phyloP scores from a whole-genome alignment of 2,113 vertebrate genomes.

The Scopus umbretta region DNA sequence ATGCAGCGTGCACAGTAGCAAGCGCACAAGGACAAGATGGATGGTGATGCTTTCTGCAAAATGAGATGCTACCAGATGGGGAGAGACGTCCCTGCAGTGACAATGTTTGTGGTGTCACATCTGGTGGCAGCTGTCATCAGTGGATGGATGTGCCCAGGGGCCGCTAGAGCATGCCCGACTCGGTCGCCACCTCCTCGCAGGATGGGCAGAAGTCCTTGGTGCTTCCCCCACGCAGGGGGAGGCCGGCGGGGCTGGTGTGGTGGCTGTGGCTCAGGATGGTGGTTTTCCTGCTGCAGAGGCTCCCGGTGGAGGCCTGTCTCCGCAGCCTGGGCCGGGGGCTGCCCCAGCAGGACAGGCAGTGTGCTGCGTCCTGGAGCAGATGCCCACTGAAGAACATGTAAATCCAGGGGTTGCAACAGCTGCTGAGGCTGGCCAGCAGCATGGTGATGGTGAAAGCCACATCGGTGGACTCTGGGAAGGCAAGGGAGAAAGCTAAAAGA shows the following conservation, averaged over 20 bases:
- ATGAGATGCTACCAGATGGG: neutral
- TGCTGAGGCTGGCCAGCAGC: conserved; percentile 80
- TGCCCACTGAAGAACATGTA: conserved; percentile 79
- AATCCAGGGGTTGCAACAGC: conserved; percentile 84
- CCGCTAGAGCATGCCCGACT: conserved; percentile 45
- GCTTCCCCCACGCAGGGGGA: neutral
- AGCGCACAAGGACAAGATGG: fast-evolving
- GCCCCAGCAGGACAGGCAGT: conserved; percentile 22
- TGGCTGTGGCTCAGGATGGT: conserved; percentile 66
- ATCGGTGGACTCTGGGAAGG: conserved; percentile 68
- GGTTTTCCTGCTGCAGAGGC: conserved; percentile 68
- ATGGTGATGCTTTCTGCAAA: fast-evolving
- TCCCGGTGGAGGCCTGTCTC: conserved; percentile 58
- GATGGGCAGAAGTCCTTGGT: neutral
- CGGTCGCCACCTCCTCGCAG: conserved; percentile 2
- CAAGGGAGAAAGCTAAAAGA: neutral
- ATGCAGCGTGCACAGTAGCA: fast-evolving
- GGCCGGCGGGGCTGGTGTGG: neutral
- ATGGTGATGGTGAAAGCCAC: conserved; percentile 79
- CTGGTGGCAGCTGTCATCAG: neutral
- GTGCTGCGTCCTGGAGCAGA: conserved; percentile 16
- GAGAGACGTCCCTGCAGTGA: neutral
- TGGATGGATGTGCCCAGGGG: neutral
- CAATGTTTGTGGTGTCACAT: fast-evolving
- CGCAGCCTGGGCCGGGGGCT: neutral